Conservation (phyloP, 1,140 invertebrate genomes). For the Cydia strobilella region DNA sequence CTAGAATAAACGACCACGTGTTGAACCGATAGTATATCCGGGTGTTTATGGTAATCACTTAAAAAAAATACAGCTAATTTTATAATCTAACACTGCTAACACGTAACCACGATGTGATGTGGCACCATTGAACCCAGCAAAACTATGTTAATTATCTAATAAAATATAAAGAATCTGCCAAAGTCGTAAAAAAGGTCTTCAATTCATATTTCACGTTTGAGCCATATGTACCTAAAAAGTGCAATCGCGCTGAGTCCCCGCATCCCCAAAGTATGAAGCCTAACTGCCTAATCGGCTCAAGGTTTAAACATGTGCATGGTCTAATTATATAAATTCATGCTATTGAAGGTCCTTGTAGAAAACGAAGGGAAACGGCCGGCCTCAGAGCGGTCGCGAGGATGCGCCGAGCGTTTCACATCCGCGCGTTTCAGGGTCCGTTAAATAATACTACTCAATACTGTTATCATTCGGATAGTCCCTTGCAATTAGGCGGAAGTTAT, state of each 20-base stretch:
- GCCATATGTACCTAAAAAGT: too few species aligned
- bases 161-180: background rate
- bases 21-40: background rate
- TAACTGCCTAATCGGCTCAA: background rate
- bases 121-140: background rate
- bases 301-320: background rate
- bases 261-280: background rate
- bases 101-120: background rate
- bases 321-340: background rate
- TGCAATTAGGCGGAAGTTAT: background rate
- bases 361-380: slow-evolving; percentile 10
- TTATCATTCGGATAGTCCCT: slow-evolving; percentile 1
- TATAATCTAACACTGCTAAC: background rate
- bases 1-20: background rate
- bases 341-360: slow-evolving; percentile 19
- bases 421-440: slow-evolving; percentile 17
- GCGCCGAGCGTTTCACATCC: slow-evolving; percentile 25
- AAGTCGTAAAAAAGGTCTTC: background rate
- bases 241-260: background rate
- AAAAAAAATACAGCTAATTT: too few species aligned
- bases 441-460: slow-evolving; percentile 20
- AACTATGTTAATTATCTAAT: background rate
- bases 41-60: background rate
- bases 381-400: slow-evolving; percentile 8
- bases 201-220: too few species aligned